Base-by-base conservation (phyloP, 2,113 vertebrate species). In the Notiomystis cincta region DNA sequence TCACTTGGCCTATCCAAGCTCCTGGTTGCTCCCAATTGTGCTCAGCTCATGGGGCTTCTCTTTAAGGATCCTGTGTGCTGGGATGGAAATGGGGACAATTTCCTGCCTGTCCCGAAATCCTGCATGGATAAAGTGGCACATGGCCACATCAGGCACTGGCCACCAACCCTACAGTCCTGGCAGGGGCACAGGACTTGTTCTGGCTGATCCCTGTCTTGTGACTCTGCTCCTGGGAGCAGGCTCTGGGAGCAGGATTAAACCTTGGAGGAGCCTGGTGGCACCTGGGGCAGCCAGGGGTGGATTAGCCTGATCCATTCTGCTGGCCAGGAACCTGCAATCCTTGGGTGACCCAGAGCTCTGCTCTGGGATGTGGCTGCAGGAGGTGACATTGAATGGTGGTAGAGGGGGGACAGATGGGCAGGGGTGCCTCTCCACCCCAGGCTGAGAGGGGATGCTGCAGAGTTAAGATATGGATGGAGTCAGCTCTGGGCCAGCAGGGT, bases 131-230 rank as follows among this genome's bases (percentile, higher is more conserved):
- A 88, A 70, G 45, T 9, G 6, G 50, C 62, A 58, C 2, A 2
- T 27, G 67, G 45, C 47, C 2, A 1, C 10, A 10, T 27, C 44
- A 83, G 42, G 13, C 4, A 7, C 60, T 40, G 40, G 22, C 47
- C 70, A 35, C 70, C 54, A 66, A 0, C 38, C 15, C 25, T 33
- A 1, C 25, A 44, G 15, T 45, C 44, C 35, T 4, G 3, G 65
- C 60, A 91, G 42, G 42, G 47, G 54, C 37, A 30, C 25, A 25
- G 81, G 47, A 45, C 65, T 80, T 91, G 87, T 38, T 66, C 48
- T 8, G 8, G 31, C 64, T 94, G 93, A 95, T 92, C 89, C 50
- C 20, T 7, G 7, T 58, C 95, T 42, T 66, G 72, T 96, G 89
- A 91, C 60, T 89, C 20, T 38, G 28, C 16, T 71, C 13, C 48